Percentiles rank a stretch among this genome's conserved stretches.
These are phyloP conservation scores for Mythimna loreyi DNA, from an alignment of 2,888 invertebrate species.

Conservation along the genomic window DNA sequence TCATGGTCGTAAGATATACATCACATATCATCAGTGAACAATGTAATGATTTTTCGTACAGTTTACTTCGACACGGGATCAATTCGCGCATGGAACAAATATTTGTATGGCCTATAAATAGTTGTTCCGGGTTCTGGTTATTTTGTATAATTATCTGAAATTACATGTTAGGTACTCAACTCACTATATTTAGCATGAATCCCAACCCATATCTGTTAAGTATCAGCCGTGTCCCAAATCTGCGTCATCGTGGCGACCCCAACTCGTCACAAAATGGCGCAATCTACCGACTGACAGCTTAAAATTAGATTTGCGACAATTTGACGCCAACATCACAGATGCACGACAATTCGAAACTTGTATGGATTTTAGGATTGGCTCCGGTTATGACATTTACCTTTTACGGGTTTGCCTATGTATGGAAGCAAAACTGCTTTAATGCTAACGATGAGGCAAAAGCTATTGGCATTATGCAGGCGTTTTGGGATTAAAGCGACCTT, in stretches of 20 bases:
- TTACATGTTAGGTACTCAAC: too few relatives aligned
- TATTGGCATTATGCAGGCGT: slow-evolving; percentile 11
- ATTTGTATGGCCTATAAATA: too few relatives aligned
- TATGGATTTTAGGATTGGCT: slow-evolving; percentile 27
- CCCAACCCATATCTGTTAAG: slow-evolving; percentile 59
- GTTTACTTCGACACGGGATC: too few relatives aligned
- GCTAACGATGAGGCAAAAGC: background rate
- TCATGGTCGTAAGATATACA: background rate
- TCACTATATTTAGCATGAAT: slow-evolving; percentile 55
- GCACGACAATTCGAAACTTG: slow-evolving; percentile 20
- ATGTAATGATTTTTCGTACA: too few relatives aligned
- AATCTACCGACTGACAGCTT: slow-evolving; percentile 71
- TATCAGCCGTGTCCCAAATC: slow-evolving; percentile 59
- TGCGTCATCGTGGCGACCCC: slow-evolving; percentile 52
- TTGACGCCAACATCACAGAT: slow-evolving; percentile 57
- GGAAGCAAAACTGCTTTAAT: slow-evolving; percentile 5
- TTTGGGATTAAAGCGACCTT: slow-evolving; percentile 19
- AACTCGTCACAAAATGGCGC: slow-evolving; percentile 67
- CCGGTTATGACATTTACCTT: slow-evolving; percentile 41
- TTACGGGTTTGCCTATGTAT: slow-evolving; percentile 9
- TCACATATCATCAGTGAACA: too few relatives aligned
- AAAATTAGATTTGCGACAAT: slow-evolving; percentile 81
- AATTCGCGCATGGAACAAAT: too few relatives aligned
- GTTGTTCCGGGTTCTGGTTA: too few relatives aligned
- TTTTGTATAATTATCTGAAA: too few relatives aligned